Evolutionary conservation across 2,797 vertebrate genomes (phyloP).

Genomic region (Psittacula derbiana): DNA sequence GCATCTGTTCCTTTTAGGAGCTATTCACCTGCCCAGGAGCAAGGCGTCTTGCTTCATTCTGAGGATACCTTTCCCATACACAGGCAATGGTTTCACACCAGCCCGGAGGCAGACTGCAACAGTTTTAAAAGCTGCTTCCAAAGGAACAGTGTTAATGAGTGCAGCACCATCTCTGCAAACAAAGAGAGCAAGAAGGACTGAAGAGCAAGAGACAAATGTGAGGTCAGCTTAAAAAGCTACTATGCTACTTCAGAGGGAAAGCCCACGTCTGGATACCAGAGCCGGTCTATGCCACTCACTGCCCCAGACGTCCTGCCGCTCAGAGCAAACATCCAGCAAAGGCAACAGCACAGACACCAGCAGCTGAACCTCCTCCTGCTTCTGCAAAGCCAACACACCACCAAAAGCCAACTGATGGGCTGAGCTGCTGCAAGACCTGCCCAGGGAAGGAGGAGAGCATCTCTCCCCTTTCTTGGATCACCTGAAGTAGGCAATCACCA

Average conservation of each 20-base stretch:
- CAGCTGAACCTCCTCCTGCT: not conserved
- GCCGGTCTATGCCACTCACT: not conserved
- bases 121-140: not conserved
- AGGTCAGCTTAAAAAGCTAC: not conserved
- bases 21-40: not conserved
- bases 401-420: not conserved
- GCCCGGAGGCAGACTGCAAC: not conserved
- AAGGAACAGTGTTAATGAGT: not conserved
- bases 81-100: not conserved
- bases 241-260: not conserved
- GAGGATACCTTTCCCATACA: not conserved
- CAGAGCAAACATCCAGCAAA: not conserved
- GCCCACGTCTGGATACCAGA: not conserved
- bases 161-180: not conserved
- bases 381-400: not conserved
- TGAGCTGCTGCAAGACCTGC: not conserved
- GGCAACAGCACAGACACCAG: rapidly evolving
- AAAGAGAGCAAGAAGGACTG: not conserved
- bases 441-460: not conserved
- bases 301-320: not conserved
- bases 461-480: not conserved
- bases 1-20: not conserved
- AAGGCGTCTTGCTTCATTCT: not conserved
- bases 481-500: not conserved
- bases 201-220: not conserved